phyloP scores from a whole-genome alignment of 2,113 vertebrate species.

The Platysteira castanea region DNA sequence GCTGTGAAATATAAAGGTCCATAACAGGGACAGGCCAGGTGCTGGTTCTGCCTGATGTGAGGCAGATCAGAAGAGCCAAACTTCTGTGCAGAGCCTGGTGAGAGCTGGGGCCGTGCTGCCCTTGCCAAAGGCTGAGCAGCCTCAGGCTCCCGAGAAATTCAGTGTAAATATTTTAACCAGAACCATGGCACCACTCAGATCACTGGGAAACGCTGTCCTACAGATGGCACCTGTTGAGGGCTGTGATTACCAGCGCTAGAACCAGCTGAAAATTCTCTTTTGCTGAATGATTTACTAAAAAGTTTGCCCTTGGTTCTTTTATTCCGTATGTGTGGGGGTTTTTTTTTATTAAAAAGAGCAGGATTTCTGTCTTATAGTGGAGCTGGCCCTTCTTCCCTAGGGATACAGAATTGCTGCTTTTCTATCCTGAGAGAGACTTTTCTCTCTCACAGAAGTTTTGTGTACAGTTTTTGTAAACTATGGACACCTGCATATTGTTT shows the following conservation, averaged over 20 bases:
- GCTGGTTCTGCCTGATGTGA: neutral
- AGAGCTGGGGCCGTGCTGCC: neutral
- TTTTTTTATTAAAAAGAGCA: neutral
- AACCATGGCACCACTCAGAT: neutral
- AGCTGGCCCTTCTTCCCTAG: neutral
- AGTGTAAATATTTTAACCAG: neutral
- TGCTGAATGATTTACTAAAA: neutral
- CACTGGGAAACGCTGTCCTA: neutral
- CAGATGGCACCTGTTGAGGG: rapidly evolving
- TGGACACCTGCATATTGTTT: too few species aligned
- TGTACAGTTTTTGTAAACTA: too few species aligned
- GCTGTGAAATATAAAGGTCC: neutral
- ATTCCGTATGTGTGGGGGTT: rapidly evolving
- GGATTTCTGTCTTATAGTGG: neutral
- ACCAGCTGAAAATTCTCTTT: neutral
- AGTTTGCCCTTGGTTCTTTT: neutral
- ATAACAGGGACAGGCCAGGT: rapidly evolving
- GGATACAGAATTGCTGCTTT: too few species aligned
- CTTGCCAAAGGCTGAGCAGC: neutral
- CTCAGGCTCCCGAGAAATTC: neutral
- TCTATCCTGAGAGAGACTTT: too few species aligned
- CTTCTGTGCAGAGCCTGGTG: neutral
- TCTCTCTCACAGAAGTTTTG: too few species aligned
- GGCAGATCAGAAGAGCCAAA: neutral
- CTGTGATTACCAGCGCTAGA: neutral